Conservation (phyloP, 2,888 invertebrate species). For the Drosophila kambysellisi region DNA sequence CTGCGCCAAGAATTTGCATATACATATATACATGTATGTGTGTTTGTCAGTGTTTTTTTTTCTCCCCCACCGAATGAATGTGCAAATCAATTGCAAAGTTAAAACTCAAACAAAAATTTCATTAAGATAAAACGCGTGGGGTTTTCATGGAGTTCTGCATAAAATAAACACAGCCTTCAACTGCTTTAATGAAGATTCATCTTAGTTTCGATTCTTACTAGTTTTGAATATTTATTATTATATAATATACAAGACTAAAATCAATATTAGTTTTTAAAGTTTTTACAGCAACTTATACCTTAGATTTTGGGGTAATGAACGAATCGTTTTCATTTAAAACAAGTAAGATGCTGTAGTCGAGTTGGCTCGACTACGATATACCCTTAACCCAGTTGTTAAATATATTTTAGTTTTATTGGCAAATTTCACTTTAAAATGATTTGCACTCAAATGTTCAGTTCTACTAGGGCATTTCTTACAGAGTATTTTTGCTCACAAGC, state of each 20-base stretch:
- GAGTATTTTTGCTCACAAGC: too few relatives aligned
- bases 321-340: background rate
- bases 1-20: constrained; percentile 62
- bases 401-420: too few relatives aligned
- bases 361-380: too few relatives aligned
- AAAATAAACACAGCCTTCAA: background rate
- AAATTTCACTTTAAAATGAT: too few relatives aligned
- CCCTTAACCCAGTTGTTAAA: too few relatives aligned
- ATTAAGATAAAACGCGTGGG: constrained; percentile 50
- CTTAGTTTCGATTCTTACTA: background rate
- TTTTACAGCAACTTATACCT: too few relatives aligned
- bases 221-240: background rate
- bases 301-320: background rate
- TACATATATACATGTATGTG: background rate
- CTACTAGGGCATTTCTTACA: too few relatives aligned
- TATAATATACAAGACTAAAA: background rate
- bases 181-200: constrained; percentile 17
- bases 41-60: background rate
- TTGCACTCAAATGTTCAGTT: too few relatives aligned
- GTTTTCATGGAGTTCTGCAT: constrained; percentile 12
- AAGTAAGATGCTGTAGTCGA: too few relatives aligned
- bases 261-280: background rate
- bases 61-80: constrained; percentile 14
- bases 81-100: constrained; percentile 56
- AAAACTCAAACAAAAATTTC: constrained; percentile 58